Evolutionary conservation across 2,113 vertebrate genomes (phyloP), one percentile per base, ranked within the genome.

Genomic region (Atlantisia rogersi): DNA sequence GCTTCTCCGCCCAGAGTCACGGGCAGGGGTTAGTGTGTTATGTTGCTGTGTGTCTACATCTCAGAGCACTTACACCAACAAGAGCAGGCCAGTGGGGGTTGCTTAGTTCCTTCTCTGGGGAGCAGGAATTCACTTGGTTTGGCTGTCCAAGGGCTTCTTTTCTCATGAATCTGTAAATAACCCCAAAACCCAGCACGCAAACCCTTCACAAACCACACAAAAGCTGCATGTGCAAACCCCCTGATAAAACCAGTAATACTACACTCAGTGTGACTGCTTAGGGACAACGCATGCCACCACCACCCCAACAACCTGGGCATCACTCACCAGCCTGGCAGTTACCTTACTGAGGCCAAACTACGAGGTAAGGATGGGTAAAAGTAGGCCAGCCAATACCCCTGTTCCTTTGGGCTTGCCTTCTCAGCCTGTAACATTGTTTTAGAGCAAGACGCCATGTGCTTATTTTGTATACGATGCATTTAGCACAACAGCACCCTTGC

Each of bases 21-120:
- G 6, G 2, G 24, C 25, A 35, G 16, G 6, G 21, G 2, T 46
- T 48, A 20, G 48, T 58, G 62, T 0, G 6, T 14, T 3, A 6
- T 5, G 7, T 5, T 69, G 22, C 32, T 8, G 0, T 37, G 63
- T 21, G 15, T 16, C 17, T 0, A 2, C 40, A 24, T 48, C 24
- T n/a, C 58, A 10, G 5, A 6, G 39, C 1, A 0, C 35, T 53
- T 42, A 48, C 13, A 19, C 42, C 69, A 52, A 44, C n/a, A 22
- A 2, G 4, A 68, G 11, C 19, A 31, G 67, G 22, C 65, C 56
- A 26, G 2, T 20, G 28, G 11, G 52, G 20, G 6, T 5, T 3
- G 37, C 31, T 31, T 58, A 16, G 15, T 24, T 32, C 18, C 37
- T 52, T 73, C 19, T 4, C 11, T 2, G 2, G 31, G 13, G 6